Base-by-base conservation (phyloP, 1,140 invertebrate genomes). In the Sycophaga agraensis region DNA sequence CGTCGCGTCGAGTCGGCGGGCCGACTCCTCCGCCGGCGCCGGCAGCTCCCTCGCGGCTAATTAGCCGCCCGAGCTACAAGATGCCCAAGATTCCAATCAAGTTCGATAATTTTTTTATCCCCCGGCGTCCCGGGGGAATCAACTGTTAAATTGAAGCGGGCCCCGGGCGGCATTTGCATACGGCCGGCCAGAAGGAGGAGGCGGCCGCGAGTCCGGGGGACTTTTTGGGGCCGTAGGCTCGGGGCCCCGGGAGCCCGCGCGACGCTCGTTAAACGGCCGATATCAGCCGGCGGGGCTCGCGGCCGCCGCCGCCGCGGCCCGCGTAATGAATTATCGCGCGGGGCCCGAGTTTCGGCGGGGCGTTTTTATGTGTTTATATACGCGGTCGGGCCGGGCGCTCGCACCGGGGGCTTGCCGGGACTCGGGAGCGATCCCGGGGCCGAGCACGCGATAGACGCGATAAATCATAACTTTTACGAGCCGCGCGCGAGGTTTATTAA, bases 111-210 rank as follows among this genome's bases (percentile, higher is more conserved):
- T n/a, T n/a, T n/a, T n/a, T n/a, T n/a, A n/a, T n/a, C n/a, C n/a
- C n/a, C n/a, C n/a, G n/a, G n/a, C n/a, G n/a, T n/a, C n/a, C n/a
- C n/a, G n/a, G n/a, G n/a, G n/a, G n/a, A n/a, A n/a, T n/a, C n/a
- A n/a, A n/a, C n/a, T n/a, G n/a, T n/a, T n/a, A n/a, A n/a, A n/a
- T n/a, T n/a, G n/a, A n/a, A n/a, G n/a, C 71, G 68, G 63, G 72
- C 75, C 75, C 74, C n/a, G 75, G 72, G 69, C 71, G 70, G 78
- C 73, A 77, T n/a, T n/a, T n/a, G n/a, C n/a, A n/a, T 77, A 76
- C 77, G 45, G n/a, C 16, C 26, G 21, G 19, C 11, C 22, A 22
- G 8, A 8, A 11, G 11, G 17, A 4, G 2, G 2, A 2, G 9
- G 2, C 40, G 17, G 2, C 4, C 14, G 2, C 4, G 19, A 11